phyloP scores from a whole-genome alignment of 2,113 vertebrate species.

The Mastomys natalensis region DNA sequence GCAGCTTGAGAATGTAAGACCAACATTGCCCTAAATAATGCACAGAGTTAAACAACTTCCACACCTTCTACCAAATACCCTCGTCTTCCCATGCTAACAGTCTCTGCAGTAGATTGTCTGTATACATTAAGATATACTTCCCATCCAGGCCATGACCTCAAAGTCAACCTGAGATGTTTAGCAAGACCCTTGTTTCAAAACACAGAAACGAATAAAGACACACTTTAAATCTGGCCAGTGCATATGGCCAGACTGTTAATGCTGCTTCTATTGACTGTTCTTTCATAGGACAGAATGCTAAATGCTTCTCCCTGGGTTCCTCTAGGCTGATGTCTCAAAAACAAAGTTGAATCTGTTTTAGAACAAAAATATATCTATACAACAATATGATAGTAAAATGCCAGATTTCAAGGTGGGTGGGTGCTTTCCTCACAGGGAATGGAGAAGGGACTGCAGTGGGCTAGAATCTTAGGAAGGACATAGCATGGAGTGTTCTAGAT shows the following conservation, averaged over 20 bases:
- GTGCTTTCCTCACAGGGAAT: not conserved
- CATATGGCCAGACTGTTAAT: not conserved
- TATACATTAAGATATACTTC: not conserved
- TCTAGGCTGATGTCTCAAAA: not conserved
- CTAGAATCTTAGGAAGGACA: not conserved
- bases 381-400: not conserved
- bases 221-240: not conserved
- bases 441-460: not conserved
- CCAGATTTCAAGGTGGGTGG: not conserved
- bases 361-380: not conserved
- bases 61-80: not conserved
- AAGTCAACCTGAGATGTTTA: not conserved
- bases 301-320: too few species aligned
- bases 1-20: not conserved
- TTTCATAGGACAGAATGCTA: not conserved
- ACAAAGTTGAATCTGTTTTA: not conserved
- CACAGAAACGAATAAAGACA: not conserved
- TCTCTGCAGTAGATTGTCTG: not conserved
- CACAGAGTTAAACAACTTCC: not conserved
- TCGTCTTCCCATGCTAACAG: not conserved
- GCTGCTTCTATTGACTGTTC: not conserved
- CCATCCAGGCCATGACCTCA: not conserved
- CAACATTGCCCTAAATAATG: not conserved
- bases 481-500: not conserved
- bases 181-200: not conserved